Conservation (phyloP, 2,888 invertebrate genomes). For the Scaeva pyrastri region DNA sequence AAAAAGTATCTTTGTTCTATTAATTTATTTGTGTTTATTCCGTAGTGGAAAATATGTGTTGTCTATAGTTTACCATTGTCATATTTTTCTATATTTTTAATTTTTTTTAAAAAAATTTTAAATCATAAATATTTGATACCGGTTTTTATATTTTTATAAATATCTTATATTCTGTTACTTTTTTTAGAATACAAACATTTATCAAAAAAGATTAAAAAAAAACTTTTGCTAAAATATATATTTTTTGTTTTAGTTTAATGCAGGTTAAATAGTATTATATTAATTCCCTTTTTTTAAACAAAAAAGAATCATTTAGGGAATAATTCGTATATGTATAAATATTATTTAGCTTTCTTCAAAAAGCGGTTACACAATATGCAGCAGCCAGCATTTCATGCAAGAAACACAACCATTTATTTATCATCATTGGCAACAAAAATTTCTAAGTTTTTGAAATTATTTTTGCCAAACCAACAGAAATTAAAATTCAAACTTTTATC, state of each 20-base stretch:
- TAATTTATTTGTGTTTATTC: too few relatives aligned
- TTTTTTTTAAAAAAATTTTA: background rate
- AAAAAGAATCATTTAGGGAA: conserved; percentile 43
- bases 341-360: conserved; percentile 69
- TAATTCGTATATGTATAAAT: conserved; percentile 19
- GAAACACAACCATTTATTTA: conserved; percentile 77
- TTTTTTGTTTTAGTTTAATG: conserved; percentile 27
- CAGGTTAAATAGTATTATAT: conserved; percentile 42
- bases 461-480: conserved; percentile 67
- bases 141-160: background rate
- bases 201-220: conserved; percentile 47
- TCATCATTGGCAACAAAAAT: conserved; percentile 69
- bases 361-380: conserved; percentile 80
- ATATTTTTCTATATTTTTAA: background rate
- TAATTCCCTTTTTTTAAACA: conserved; percentile 18
- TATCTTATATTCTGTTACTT: conserved; percentile 43
- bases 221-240: conserved; percentile 35
- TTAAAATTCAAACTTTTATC: conserved; percentile 41
- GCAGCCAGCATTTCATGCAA: conserved; percentile 84
- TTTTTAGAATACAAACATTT: conserved; percentile 38
- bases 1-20: too few relatives aligned
- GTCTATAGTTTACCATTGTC: conserved; percentile 5
- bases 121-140: background rate
- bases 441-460: conserved; percentile 55
- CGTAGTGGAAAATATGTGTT: too few relatives aligned